phyloP scores from a whole-genome alignment of 1,140 invertebrate genomes.

The Philopotamus ludificatus region DNA sequence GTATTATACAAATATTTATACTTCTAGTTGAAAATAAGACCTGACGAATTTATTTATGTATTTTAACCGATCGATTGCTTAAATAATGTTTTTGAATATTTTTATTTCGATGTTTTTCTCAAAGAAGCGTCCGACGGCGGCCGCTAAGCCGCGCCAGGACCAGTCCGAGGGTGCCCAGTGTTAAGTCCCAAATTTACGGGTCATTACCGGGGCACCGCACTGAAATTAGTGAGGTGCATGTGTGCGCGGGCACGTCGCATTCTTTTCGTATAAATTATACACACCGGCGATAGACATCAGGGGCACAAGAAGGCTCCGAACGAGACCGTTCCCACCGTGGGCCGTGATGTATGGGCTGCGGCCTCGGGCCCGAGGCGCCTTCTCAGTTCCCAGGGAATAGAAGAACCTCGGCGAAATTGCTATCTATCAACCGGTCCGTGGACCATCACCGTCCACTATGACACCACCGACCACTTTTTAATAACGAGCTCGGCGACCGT shows the following conservation, averaged over 20 bases:
- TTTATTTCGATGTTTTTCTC: too few relatives aligned
- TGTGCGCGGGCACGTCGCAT: background rate
- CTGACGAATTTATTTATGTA: too few relatives aligned
- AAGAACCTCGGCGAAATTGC: constrained; percentile 25
- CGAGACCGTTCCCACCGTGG: constrained; percentile 35
- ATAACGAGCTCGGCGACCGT: too few relatives aligned
- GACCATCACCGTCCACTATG: background rate
- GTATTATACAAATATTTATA: too few relatives aligned
- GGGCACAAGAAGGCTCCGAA: constrained; percentile 24
- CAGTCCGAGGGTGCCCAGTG: too few relatives aligned
- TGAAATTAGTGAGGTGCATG: background rate
- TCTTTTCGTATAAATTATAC: background rate
- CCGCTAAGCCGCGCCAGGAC: too few relatives aligned
- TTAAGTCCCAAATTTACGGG: too few relatives aligned
- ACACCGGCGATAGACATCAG: constrained; percentile 19
- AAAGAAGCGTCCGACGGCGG: too few relatives aligned
- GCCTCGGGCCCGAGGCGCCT: constrained; percentile 29
- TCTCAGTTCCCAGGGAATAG: constrained; percentile 39
- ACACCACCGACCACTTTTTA: background rate
- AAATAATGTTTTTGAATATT: too few relatives aligned
- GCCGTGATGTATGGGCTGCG: constrained; percentile 40
- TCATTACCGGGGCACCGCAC: too few relatives aligned
- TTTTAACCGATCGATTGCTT: too few relatives aligned
- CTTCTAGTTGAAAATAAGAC: too few relatives aligned
- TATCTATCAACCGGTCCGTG: constrained; percentile 14